A percentile compares a stretch with the other conserved stretches of the same genome.
Evolutionary conservation across 2,113 vertebrate genomes (phyloP).

Genomic region (Corvus moneduloides): DNA sequence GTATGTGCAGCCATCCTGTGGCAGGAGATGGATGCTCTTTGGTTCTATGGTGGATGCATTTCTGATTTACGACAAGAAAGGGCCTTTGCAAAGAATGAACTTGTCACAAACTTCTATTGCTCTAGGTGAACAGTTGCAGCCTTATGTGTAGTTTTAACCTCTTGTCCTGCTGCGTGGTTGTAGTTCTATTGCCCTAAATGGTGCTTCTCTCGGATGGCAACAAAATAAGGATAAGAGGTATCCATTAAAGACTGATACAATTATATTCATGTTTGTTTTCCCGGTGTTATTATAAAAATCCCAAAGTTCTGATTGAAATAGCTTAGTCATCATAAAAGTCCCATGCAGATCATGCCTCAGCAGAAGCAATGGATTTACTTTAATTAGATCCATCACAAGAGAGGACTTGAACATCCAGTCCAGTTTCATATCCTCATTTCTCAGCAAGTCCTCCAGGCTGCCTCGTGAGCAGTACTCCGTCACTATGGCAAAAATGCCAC

Average conservation of each 20-base stretch:
- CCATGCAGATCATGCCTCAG: not conserved
- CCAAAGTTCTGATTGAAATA: not conserved
- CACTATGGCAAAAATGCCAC: slow-evolving; percentile 84
- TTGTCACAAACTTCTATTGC: not conserved
- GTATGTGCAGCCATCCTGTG: accelerated
- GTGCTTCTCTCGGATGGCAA: not conserved
- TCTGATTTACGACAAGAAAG: not conserved
- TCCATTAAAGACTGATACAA: not conserved
- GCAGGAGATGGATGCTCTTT: not conserved
- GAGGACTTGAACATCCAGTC: slow-evolving; percentile 98
- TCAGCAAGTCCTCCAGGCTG: slow-evolving; percentile 90
- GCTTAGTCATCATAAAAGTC: not conserved
- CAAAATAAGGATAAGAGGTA: not conserved
- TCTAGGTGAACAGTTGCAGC: not conserved
- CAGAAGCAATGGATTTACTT: slow-evolving; percentile 72
- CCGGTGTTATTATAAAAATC: not conserved
- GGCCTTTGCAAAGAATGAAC: not conserved
- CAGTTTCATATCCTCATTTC: slow-evolving; percentile 87
- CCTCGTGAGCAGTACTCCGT: slow-evolving; percentile 89
- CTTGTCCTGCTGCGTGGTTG: not conserved
- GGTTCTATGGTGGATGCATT: not conserved
- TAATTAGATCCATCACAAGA: slow-evolving; percentile 90
- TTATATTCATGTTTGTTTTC: not conserved
- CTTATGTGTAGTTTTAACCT: not conserved
- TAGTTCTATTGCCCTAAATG: not conserved